Percentiles rank a stretch among this genome's conserved stretches.
phyloP scores from a whole-genome alignment of 1,140 invertebrate species.

The Tachypleus tridentatus region DNA sequence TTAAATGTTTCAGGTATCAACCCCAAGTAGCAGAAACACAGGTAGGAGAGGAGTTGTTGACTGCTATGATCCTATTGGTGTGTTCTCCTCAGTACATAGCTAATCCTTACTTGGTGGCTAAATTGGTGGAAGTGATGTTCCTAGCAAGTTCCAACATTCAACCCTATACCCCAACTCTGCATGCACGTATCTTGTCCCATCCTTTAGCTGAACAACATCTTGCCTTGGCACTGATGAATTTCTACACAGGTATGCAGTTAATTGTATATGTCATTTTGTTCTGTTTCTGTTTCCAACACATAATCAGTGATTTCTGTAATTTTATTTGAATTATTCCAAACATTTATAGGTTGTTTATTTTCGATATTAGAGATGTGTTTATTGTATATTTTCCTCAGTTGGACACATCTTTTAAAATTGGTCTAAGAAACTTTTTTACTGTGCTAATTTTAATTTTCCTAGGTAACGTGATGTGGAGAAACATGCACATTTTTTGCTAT shows the following conservation, averaged over 20 bases:
- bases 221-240: constrained; percentile 86
- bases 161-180: constrained; percentile 47
- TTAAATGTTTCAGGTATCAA: constrained; percentile 47
- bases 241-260: constrained; percentile 59
- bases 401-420: too few relatives aligned
- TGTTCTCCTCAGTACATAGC: constrained; percentile 81
- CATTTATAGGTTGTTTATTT: too few relatives aligned
- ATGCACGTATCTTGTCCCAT: constrained; percentile 64
- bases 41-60: constrained; percentile 68
- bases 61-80: constrained; percentile 74
- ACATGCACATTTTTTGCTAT: too few relatives aligned
- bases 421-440: too few relatives aligned
- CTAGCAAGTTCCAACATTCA: constrained; percentile 75
- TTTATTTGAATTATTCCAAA: too few relatives aligned
- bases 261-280: background rate
- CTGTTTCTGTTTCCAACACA: too few relatives aligned
- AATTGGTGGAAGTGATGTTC: constrained; percentile 84
- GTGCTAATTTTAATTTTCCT: too few relatives aligned
- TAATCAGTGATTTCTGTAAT: too few relatives aligned
- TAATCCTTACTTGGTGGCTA: constrained; percentile 92
- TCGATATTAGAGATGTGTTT: too few relatives aligned
- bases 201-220: constrained; percentile 66
- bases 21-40: constrained; percentile 58
- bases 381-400: too few relatives aligned
- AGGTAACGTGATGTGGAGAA: too few relatives aligned